phyloP scores from a whole-genome alignment of 1,140 invertebrate genomes.

The Drosophila elegans region DNA sequence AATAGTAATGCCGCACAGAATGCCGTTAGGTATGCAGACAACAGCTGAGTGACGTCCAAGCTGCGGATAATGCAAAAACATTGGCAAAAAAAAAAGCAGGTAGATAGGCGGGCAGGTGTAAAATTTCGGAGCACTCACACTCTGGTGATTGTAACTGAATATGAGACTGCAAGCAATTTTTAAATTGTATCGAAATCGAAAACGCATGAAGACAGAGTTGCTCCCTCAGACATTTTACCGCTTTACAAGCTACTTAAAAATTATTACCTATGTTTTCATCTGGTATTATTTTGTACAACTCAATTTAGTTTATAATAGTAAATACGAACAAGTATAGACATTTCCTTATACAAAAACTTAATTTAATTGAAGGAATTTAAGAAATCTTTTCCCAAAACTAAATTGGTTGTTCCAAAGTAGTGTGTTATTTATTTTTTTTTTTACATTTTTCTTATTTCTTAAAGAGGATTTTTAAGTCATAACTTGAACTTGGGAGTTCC shows the following conservation, averaged over 20 bases:
- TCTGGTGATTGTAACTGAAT: conserved; percentile 33
- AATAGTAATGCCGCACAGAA: background rate
- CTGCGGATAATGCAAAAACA: conserved; percentile 4
- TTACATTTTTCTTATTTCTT: too few species aligned
- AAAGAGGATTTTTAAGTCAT: too few species aligned
- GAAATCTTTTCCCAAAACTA: too few species aligned
- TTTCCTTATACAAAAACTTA: too few species aligned
- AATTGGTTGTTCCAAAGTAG: too few species aligned
- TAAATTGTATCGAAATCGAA: conserved; percentile 24
- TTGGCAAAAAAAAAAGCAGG: conserved; percentile 6
- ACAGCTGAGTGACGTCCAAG: conserved; percentile 25
- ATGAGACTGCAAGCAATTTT: conserved; percentile 6
- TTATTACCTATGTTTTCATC: too few species aligned
- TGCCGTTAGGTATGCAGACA: background rate
- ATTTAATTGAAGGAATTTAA: too few species aligned
- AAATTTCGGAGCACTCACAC: conserved; percentile 24
- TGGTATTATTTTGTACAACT: too few species aligned
- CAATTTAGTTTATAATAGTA: too few species aligned
- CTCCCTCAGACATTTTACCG: background rate
- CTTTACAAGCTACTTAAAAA: background rate
- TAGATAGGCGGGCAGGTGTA: conserved; percentile 42
- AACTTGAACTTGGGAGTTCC: too few species aligned
- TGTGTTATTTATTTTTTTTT: too few species aligned
- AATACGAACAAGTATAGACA: too few species aligned
- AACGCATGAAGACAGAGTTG: background rate